Conservation (phyloP, 2,888 invertebrate genomes). For the Tiphia femorata region DNA sequence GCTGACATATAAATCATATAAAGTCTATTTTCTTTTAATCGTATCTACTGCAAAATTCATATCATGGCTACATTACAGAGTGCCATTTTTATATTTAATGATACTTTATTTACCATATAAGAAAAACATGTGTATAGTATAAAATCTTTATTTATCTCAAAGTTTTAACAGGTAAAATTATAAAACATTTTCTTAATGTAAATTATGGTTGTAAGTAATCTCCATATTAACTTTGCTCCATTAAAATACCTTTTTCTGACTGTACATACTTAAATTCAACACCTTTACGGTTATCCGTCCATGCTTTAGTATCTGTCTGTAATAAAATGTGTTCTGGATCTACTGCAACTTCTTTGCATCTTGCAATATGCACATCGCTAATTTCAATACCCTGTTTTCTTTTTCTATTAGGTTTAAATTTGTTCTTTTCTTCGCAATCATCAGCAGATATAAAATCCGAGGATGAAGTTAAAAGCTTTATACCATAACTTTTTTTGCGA, state of each 20-base stretch:
- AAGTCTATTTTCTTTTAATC: too few species aligned
- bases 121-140: too few species aligned
- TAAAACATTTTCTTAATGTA: too few species aligned
- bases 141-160: too few species aligned
- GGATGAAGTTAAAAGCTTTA: slow-evolving; percentile 51
- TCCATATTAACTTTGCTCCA: slow-evolving; percentile 36
- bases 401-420: slow-evolving; percentile 20
- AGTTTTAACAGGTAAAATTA: too few species aligned
- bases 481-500: slow-evolving; percentile 33
- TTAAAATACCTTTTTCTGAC: slow-evolving; percentile 44
- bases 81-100: too few species aligned
- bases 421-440: slow-evolving; percentile 12
- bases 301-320: slow-evolving; percentile 49
- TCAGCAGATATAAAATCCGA: slow-evolving; percentile 23
- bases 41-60: too few species aligned
- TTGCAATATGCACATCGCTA: slow-evolving; percentile 18
- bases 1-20: too few species aligned
- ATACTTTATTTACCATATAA: too few species aligned
- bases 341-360: slow-evolving; percentile 51
- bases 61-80: too few species aligned
- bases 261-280: slow-evolving; percentile 56
- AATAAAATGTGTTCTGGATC: slow-evolving; percentile 50
- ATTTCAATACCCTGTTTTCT: slow-evolving; percentile 20
- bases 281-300: slow-evolving; percentile 49
- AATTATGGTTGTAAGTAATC: slow-evolving; percentile 19